Evolutionary conservation across 2,888 invertebrate genomes (phyloP).

Genomic region (Gastrophysa polygoni): DNA sequence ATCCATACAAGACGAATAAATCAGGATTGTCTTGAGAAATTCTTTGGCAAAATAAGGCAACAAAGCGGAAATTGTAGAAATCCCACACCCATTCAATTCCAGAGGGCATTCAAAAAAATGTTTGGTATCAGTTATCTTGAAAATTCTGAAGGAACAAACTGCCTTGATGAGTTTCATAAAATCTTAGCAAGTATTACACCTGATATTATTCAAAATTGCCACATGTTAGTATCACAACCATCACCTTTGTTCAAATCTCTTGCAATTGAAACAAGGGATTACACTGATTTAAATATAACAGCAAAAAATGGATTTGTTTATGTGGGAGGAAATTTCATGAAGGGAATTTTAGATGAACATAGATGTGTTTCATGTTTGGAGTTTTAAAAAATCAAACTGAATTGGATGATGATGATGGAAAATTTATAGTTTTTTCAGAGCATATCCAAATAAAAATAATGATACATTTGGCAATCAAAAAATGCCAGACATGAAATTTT

Average conservation of each 20-base stretch:
- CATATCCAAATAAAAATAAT: constrained; percentile 16
- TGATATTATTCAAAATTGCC: constrained; percentile 15
- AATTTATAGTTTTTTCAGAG: constrained; percentile 23
- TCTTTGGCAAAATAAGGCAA: constrained; percentile 35
- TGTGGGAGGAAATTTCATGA: constrained; percentile 25
- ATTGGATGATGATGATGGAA: constrained; percentile 3
- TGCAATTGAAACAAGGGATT: constrained; percentile 16
- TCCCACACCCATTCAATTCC: constrained; percentile 33
- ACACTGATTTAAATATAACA: constrained; percentile 16
- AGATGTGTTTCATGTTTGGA: constrained; percentile 17
- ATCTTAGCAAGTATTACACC: constrained; percentile 26
- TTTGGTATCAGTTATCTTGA: constrained; percentile 28
- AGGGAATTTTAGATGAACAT: constrained; percentile 21
- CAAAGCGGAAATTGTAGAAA: constrained; percentile 29
- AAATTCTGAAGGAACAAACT: constrained; percentile 26
- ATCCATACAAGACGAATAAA: constrained; percentile 32
- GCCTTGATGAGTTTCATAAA: constrained; percentile 29
- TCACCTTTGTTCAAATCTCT: background rate
- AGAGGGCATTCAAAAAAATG: constrained; percentile 33
- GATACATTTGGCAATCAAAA: constrained; percentile 16
- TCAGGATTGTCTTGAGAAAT: constrained; percentile 33
- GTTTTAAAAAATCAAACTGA: constrained; percentile 11
- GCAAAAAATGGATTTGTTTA: constrained; percentile 28
- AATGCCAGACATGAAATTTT: constrained; percentile 17
- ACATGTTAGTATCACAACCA: background rate